phyloP scores from a whole-genome alignment of 2,888 invertebrate species.

The Sinotaia quadrata region DNA sequence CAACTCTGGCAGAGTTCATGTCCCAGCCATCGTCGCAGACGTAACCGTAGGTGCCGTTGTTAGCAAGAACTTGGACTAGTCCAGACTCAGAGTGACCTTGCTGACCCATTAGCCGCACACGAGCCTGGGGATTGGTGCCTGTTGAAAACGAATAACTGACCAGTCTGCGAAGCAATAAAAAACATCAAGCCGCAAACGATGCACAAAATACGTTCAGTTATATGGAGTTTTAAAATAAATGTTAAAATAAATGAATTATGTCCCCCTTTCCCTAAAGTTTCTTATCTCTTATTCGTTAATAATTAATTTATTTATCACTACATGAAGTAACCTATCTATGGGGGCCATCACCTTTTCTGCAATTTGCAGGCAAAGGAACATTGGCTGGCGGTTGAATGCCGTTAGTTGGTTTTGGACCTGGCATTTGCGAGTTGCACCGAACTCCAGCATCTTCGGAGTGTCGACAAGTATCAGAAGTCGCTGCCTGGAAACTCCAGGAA shows the following conservation, averaged over 20 bases:
- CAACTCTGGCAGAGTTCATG: conserved; percentile 26
- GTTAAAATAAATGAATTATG: not conserved
- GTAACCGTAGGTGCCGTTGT: conserved; percentile 17
- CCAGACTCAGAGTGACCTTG: not conserved
- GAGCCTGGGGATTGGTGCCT: not conserved
- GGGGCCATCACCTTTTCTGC: no score
- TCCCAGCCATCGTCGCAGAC: conserved; percentile 36
- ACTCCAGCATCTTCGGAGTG: conserved; percentile 4
- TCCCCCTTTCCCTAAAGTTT: no score
- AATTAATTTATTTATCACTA: no score
- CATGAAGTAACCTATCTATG: no score
- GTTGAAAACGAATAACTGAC: not conserved
- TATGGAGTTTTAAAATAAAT: no score
- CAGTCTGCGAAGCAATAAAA: not conserved
- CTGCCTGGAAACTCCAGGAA: not conserved
- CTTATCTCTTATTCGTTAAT: no score
- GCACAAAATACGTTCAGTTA: no score
- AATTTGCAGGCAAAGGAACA: not conserved
- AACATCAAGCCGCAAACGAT: not conserved
- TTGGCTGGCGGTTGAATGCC: not conserved
- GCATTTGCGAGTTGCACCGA: not conserved
- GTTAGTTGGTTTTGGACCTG: not conserved
- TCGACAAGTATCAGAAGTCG: not conserved
- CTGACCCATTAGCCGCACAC: not conserved
- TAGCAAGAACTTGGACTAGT: not conserved